A percentile compares a stretch with the other conserved stretches of the same genome.
Evolutionary conservation across 2,797 vertebrate species (phyloP).

Genomic region (Poeciliopsis turneri): DNA sequence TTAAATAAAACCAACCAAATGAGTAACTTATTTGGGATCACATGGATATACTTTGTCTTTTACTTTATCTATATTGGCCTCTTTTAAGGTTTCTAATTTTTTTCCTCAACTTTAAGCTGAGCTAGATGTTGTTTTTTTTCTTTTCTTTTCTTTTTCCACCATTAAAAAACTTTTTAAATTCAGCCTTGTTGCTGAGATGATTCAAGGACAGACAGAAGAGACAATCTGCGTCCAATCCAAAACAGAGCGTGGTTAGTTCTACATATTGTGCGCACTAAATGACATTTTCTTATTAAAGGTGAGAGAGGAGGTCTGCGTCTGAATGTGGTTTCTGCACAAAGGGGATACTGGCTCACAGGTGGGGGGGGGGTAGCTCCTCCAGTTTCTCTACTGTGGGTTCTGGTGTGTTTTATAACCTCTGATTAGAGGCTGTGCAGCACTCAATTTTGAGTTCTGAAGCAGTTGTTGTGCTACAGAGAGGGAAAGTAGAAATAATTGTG

Average conservation of each 20-base stretch:
- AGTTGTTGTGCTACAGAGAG: conserved; percentile 64
- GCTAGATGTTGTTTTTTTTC: conserved; percentile 2
- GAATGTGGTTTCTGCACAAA: conserved; percentile 58
- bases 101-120: conserved; percentile 18
- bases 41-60: conserved; percentile 23
- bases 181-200: conserved; percentile 43
- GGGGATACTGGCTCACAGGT: conserved; percentile 48
- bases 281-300: conserved; percentile 80
- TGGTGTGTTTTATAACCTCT: conserved; percentile 80
- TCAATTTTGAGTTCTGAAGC: conserved; percentile 75
- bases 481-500: conserved; percentile 80
- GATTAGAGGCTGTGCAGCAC: conserved; percentile 78
- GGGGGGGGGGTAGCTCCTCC: conserved; percentile 45
- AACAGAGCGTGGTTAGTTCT: conserved; percentile 62
- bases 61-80: background rate
- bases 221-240: conserved; percentile 54
- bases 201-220: conserved; percentile 38
- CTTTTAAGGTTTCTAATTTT: conserved; percentile 13
- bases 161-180: conserved; percentile 54
- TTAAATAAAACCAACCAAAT: background rate
- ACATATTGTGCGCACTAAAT: conserved; percentile 57
- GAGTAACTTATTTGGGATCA: background rate
- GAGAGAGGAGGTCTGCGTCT: conserved; percentile 70
- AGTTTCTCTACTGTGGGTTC: conserved; percentile 43
- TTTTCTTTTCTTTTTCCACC: background rate